Evolutionary conservation across 1,140 invertebrate genomes (phyloP).

Genomic region (Drosophila pseudoananassae): DNA sequence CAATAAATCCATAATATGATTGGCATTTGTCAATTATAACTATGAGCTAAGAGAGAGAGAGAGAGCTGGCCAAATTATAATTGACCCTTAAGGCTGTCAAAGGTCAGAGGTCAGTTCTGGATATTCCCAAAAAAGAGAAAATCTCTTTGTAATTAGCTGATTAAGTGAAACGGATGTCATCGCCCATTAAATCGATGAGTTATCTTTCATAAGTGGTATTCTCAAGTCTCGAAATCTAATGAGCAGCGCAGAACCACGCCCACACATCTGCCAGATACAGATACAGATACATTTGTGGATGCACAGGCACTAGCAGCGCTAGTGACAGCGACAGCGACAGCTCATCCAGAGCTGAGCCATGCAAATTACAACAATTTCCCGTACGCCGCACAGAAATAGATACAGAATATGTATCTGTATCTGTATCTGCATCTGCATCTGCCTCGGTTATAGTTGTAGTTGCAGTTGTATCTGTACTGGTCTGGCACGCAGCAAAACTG

Average conservation of each 20-base stretch:
- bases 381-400: constrained; percentile 72
- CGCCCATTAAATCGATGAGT: constrained; percentile 32
- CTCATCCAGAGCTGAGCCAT: constrained; percentile 63
- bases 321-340: constrained; percentile 17
- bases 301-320: constrained; percentile 18
- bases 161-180: constrained; percentile 18
- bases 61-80: neutral
- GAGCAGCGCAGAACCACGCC: constrained; percentile 46
- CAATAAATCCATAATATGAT: neutral
- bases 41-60: neutral
- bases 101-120: neutral
- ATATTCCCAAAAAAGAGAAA: constrained; percentile 1
- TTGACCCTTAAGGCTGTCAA: neutral
- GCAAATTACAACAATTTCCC: constrained; percentile 79
- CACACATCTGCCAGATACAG: constrained; percentile 34
- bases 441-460: constrained; percentile 14
- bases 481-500: constrained; percentile 37
- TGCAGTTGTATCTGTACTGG: constrained; percentile 15
- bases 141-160: constrained; percentile 19
- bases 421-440: constrained; percentile 8
- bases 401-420: constrained; percentile 58
- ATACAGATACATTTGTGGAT: constrained; percentile 28
- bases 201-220: constrained; percentile 42
- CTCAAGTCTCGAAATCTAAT: constrained; percentile 50
- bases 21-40: neutral